Conservation (phyloP, 2,113 vertebrate species). For the Equus quagga region DNA sequence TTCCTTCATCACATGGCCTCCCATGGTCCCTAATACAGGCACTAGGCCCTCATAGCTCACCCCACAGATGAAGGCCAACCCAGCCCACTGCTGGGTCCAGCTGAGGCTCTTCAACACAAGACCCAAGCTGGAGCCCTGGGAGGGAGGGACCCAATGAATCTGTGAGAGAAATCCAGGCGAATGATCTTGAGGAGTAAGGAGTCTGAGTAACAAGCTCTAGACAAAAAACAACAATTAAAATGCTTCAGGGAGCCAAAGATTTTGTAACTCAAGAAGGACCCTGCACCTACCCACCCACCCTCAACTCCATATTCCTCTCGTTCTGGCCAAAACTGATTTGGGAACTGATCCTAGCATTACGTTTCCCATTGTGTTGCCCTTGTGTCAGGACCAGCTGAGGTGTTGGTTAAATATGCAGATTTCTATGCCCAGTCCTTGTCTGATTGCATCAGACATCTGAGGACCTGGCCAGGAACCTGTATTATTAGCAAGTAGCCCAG, state of each 20-base stretch:
- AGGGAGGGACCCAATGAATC: neutral
- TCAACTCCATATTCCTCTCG: neutral
- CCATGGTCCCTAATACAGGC: no score
- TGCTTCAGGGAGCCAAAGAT: neutral
- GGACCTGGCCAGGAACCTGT: neutral
- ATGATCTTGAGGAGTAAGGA: neutral
- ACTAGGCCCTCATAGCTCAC: neutral
- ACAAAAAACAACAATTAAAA: neutral
- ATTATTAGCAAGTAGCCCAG: neutral
- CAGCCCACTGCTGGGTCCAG: neutral
- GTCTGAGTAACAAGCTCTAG: neutral
- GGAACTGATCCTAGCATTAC: neutral
- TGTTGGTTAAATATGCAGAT: neutral
- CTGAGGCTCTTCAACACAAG: neutral
- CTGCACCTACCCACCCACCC: accelerated
- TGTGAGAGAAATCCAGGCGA: neutral
- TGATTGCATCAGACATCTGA: no score
- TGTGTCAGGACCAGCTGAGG: neutral
- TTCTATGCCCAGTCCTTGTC: neutral
- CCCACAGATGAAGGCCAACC: neutral
- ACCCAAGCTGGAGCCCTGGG: no score
- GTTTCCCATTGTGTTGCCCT: neutral
- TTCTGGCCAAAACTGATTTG: neutral
- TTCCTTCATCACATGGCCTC: neutral
- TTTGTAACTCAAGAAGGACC: neutral